Percentiles rank a stretch among this genome's conserved stretches.
These are phyloP conservation scores for Serrognathus titanus DNA, from an alignment of 2,888 invertebrate genomes.

Conservation along the genomic window DNA sequence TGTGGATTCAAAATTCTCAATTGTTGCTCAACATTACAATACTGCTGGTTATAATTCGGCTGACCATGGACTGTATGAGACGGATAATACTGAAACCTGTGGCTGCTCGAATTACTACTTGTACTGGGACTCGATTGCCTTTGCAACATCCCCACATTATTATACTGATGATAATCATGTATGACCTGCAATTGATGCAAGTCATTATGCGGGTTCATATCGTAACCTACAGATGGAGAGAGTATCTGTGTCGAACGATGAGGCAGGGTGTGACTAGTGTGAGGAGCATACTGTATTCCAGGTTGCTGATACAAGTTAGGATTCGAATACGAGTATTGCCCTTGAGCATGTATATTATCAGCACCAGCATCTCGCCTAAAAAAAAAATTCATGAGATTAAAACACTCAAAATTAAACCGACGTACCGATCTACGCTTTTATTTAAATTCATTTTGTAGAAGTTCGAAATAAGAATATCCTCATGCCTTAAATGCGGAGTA, in stretches of 20 bases:
- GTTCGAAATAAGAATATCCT: conserved; percentile 38
- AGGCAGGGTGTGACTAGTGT: conserved; percentile 8
- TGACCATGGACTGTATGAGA: conserved; percentile 7
- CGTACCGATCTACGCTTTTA: conserved; percentile 16
- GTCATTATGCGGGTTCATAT: conserved; percentile 6
- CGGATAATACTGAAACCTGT: conserved; percentile 5
- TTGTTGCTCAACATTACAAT: conserved; percentile 20
- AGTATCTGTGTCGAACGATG: conserved; percentile 19
- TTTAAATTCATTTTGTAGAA: conserved; percentile 21
- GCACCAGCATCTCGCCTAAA: conserved; percentile 22
- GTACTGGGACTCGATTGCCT: conserved; percentile 14
- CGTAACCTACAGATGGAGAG: conserved; percentile 21
- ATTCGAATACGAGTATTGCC: conserved; percentile 23
- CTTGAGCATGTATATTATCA: conserved; percentile 9
- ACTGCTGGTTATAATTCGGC: conserved; percentile 20
- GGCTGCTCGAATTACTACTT: conserved; percentile 10
- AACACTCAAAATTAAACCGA: conserved; percentile 8
- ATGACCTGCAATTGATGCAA: conserved; percentile 13
- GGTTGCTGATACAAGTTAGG: conserved; percentile 26
- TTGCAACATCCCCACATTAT: conserved; percentile 7
- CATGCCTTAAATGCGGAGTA: conserved; percentile 30
- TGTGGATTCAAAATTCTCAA: conserved; percentile 35
- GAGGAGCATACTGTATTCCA: conserved; percentile 17
- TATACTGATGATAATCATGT: conserved; percentile 23
- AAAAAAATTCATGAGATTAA: conserved; percentile 4